Percentiles rank a stretch among this genome's conserved stretches.
Conservation (phyloP, 2,888 invertebrate species). For the Nomada fabriciana region DNA sequence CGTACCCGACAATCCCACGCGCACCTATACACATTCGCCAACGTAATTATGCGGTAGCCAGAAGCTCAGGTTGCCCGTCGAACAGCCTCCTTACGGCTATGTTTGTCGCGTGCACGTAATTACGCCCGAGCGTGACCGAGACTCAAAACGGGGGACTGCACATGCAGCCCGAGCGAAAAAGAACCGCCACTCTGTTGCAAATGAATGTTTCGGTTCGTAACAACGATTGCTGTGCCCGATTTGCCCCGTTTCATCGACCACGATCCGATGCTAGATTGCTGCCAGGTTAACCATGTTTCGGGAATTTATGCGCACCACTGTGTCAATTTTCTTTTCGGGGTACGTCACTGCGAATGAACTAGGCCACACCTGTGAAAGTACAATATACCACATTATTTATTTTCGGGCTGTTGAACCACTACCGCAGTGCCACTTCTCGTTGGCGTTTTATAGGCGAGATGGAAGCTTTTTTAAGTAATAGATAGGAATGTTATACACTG, state of each 20-base stretch:
- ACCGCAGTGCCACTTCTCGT: not conserved
- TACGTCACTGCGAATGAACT: not conserved
- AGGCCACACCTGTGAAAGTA: conserved; percentile 14
- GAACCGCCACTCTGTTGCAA: conserved; percentile 20
- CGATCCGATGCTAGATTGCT: not conserved
- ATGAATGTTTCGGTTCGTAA: conserved; percentile 4
- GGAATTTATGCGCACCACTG: not conserved
- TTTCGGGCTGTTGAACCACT: not conserved
- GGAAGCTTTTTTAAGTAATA: no score
- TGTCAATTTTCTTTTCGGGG: not conserved
- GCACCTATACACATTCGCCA: not conserved
- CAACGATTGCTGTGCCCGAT: not conserved
- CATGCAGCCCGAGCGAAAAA: not conserved
- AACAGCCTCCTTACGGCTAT: conserved; percentile 18
- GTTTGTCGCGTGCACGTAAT: conserved; percentile 27
- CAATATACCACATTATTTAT: conserved; percentile 1
- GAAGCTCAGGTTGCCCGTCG: conserved; percentile 15
- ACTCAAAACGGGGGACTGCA: not conserved
- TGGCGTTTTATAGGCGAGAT: no score
- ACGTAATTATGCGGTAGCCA: conserved; percentile 24
- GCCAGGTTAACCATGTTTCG: not conserved
- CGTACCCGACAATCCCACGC: conserved; percentile 29
- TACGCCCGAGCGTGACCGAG: not conserved
- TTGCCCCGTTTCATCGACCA: conserved; percentile 10
- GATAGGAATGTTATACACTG: no score